Conservation (phyloP, 2,113 vertebrate species). For the Isurus oxyrinchus region DNA sequence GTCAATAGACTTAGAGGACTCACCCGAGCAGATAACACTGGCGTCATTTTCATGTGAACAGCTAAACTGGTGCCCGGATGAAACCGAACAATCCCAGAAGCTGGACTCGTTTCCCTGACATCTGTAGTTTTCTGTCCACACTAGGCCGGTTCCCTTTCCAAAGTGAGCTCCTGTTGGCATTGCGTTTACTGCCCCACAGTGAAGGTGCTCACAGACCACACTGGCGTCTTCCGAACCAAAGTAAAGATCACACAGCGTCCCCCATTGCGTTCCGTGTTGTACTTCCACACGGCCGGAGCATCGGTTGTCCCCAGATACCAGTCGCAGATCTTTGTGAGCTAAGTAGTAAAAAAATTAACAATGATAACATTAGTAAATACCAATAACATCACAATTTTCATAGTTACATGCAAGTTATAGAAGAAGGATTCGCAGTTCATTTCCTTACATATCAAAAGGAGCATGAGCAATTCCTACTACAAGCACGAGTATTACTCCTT, state of each 20-base stretch:
- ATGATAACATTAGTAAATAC: too few relatives aligned
- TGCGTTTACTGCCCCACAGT: conserved; percentile 50
- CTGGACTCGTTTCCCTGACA: conserved; percentile 52
- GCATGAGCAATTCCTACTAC: too few relatives aligned
- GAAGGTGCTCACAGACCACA: conserved; percentile 56
- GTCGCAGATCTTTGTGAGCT: too few relatives aligned
- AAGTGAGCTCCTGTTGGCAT: conserved; percentile 44
- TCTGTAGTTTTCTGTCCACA: conserved; percentile 56
- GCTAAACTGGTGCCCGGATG: background rate
- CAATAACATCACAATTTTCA: too few relatives aligned
- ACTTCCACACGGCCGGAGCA: conserved; percentile 61
- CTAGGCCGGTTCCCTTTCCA: conserved; percentile 44
- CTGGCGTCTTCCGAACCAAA: conserved; percentile 53
- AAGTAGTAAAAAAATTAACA: too few relatives aligned
- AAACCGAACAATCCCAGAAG: conserved; percentile 42
- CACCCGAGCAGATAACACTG: conserved; percentile 18
- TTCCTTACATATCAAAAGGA: too few relatives aligned
- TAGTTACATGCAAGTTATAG: too few relatives aligned
- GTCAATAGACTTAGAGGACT: background rate
- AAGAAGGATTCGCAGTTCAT: too few relatives aligned
- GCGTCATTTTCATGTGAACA: background rate
- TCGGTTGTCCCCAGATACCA: conserved; percentile 42
- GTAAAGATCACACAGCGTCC: conserved; percentile 53
- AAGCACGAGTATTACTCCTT: too few relatives aligned
- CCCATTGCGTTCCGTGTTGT: conserved; percentile 49